These are phyloP conservation scores for Argya squamiceps DNA, from an alignment of 2,797 vertebrate species.

Conservation along the genomic window DNA sequence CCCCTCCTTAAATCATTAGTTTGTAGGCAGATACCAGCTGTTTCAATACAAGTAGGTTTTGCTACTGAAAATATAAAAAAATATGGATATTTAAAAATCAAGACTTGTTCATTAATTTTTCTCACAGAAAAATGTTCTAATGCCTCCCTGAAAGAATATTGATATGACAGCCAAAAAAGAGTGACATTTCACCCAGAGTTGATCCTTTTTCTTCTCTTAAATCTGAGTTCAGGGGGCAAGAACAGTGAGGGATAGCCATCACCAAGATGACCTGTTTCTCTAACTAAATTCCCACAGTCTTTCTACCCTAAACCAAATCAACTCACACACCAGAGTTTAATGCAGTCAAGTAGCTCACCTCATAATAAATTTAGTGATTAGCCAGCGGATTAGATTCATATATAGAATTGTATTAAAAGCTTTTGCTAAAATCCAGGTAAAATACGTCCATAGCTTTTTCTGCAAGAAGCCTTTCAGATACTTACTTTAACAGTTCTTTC, in stretches of 20 bases:
- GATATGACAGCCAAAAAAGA: background rate
- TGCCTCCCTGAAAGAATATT: background rate
- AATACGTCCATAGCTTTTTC: constrained; percentile 40
- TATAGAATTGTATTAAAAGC: constrained; percentile 13
- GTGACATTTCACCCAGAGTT: background rate
- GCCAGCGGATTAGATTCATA: constrained; percentile 20
- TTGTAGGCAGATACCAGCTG: background rate
- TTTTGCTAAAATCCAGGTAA: constrained; percentile 55
- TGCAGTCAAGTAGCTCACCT: background rate
- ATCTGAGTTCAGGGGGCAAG: background rate
- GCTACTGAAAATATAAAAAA: background rate
- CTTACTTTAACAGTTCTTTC: constrained; percentile 42
- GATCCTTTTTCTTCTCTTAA: background rate
- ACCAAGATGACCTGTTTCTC: background rate
- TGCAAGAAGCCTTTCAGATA: constrained; percentile 16
- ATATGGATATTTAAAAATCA: background rate
- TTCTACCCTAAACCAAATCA: background rate
- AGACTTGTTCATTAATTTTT: background rate
- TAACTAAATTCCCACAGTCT: background rate
- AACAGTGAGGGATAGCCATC: background rate
- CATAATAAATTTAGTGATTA: constrained; percentile 40
- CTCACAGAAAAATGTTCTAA: background rate
- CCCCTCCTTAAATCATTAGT: background rate
- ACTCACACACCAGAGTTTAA: background rate
- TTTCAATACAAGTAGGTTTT: background rate